Percentiles rank a stretch among this genome's conserved stretches.
Conservation (phyloP, 2,113 vertebrate species). For the Tamias sibiricus region DNA sequence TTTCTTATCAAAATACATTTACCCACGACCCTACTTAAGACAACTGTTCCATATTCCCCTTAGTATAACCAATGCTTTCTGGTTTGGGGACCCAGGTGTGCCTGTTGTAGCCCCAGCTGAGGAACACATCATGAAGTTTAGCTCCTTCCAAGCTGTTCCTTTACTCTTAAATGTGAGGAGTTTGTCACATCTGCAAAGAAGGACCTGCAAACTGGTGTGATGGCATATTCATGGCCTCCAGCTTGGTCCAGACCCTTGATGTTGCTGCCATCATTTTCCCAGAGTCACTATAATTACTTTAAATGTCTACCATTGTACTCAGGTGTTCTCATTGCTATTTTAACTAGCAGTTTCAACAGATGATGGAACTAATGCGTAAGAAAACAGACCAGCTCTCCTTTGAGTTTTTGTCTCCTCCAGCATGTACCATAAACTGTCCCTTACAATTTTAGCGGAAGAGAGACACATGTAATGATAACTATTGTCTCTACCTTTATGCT, state of each 20-base stretch:
- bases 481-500: neutral
- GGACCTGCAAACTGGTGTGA: neutral
- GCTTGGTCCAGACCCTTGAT: neutral
- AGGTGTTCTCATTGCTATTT: neutral
- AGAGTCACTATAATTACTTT: neutral
- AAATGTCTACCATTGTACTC: neutral
- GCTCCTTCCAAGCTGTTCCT: neutral
- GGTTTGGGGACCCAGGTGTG: neutral
- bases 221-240: neutral
- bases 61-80: neutral
- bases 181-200: neutral
- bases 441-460: neutral
- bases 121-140: neutral
- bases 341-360: neutral
- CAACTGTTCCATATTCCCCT: conserved; percentile 74
- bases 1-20: neutral
- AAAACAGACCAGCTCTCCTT: neutral
- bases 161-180: neutral
- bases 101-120: neutral
- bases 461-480: neutral
- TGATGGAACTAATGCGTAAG: neutral
- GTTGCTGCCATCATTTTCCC: neutral
- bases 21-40: conserved; percentile 41
- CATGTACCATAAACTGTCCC: neutral
- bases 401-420: neutral